These are phyloP conservation scores for Rhagologus leucostigma DNA, from an alignment of 2,113 vertebrate species.

Conservation along the genomic window DNA sequence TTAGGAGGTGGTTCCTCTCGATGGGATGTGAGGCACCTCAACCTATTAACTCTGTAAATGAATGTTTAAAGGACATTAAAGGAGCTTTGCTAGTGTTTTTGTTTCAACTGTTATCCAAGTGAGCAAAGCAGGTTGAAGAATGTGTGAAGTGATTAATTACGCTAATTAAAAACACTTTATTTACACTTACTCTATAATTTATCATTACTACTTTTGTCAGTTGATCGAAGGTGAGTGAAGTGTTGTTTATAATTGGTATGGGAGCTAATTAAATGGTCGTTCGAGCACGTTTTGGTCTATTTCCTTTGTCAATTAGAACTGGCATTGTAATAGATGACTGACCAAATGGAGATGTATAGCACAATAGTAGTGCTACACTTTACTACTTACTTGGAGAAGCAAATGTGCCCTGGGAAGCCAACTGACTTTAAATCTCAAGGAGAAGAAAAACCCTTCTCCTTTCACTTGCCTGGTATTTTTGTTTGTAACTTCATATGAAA, in stretches of 20 bases:
- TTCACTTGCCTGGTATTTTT: not conserved
- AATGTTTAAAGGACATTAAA: slow-evolving; percentile 38
- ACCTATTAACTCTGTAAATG: slow-evolving; percentile 36
- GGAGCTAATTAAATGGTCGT: slow-evolving; percentile 42
- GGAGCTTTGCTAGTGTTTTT: slow-evolving; percentile 1
- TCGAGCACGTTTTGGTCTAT: slow-evolving; percentile 8
- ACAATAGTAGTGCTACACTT: not conserved
- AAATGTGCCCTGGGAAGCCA: not conserved
- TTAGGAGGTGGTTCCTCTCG: not conserved
- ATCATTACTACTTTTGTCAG: slow-evolving; percentile 51
- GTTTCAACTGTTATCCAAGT: slow-evolving; percentile 19
- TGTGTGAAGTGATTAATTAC: slow-evolving; percentile 58
- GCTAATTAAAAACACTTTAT: slow-evolving; percentile 60
- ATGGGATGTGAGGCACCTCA: not conserved
- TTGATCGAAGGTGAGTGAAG: slow-evolving; percentile 55
- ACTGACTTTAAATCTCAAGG: not conserved
- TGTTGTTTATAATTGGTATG: slow-evolving; percentile 38
- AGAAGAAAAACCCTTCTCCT: not conserved
- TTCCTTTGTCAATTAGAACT: slow-evolving; percentile 55
- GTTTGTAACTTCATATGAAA: not conserved
- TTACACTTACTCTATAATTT: slow-evolving; percentile 54
- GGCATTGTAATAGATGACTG: not conserved
- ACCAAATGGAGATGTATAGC: slow-evolving; percentile 20
- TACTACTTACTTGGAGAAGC: not conserved
- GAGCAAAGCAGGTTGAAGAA: slow-evolving; percentile 44